phyloP scores from a whole-genome alignment of 1,140 invertebrate genomes.

The Lasioglossum baleicum region DNA sequence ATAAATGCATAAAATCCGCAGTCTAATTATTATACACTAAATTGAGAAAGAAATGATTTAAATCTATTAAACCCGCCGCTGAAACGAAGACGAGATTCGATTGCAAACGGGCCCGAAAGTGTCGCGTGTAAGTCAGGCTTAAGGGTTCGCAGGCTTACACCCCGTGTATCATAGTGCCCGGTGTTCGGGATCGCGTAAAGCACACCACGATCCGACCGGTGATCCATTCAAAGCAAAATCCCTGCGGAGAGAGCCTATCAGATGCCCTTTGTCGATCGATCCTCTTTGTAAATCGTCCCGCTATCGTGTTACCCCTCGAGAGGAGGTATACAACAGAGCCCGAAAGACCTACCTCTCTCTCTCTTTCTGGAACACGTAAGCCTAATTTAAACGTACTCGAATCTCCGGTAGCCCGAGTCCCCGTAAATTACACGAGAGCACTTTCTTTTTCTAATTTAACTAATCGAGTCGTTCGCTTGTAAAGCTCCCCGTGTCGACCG shows the following conservation, averaged over 20 bases:
- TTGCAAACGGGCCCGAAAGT: neutral
- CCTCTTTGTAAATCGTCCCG: conserved; percentile 62
- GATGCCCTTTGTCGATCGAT: conserved; percentile 67
- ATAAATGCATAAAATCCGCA: too few species aligned
- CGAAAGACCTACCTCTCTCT: neutral
- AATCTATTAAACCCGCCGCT: too few species aligned
- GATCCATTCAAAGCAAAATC: conserved; percentile 62
- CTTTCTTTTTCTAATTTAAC: neutral
- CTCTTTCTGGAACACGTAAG: conserved; percentile 23
- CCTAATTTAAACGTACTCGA: conserved; percentile 43
- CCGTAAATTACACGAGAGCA: neutral
- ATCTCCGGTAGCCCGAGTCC: conserved; percentile 22
- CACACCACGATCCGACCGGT: conserved; percentile 52
- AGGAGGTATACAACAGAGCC: conserved; percentile 3
- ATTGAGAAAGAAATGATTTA: too few species aligned
- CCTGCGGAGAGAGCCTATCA: conserved; percentile 51
- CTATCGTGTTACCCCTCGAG: conserved; percentile 58
- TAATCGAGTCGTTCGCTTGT: neutral
- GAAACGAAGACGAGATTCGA: too few species aligned
- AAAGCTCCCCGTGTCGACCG: neutral
- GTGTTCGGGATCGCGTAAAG: conserved; percentile 59
- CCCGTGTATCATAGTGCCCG: conserved; percentile 55
- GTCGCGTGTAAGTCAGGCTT: conserved; percentile 50
- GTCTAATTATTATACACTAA: too few species aligned
- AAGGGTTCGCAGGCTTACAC: conserved; percentile 58